Percentiles rank a stretch among this genome's conserved stretches.
Evolutionary conservation across 2,888 invertebrate species (phyloP).

Genomic region (Crepidodera aurea): DNA sequence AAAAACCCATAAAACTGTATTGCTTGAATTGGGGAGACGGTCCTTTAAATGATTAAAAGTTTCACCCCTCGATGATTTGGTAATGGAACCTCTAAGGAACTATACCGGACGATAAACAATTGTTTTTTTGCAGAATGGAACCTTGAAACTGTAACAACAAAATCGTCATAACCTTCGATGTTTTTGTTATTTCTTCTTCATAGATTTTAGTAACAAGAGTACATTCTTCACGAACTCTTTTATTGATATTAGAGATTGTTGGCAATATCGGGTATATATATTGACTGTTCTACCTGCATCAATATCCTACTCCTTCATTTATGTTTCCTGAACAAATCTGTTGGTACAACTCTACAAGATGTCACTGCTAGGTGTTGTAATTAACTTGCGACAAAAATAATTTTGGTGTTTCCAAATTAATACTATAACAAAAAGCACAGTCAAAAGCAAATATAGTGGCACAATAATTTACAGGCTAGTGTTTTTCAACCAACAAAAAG

Average conservation of each 20-base stretch:
- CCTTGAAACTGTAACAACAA: not conserved
- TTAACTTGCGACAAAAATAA: no score
- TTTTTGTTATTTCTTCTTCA: slow-evolving; percentile 8
- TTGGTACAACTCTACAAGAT: not conserved
- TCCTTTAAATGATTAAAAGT: no score
- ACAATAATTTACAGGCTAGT: no score
- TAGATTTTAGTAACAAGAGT: not conserved
- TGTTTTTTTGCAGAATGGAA: not conserved
- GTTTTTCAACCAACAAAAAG: no score
- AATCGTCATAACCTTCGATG: not conserved
- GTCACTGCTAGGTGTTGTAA: no score
- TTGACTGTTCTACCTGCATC: not conserved
- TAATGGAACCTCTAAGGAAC: no score
- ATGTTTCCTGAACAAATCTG: not conserved
- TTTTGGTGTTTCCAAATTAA: no score
- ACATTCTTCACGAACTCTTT: slow-evolving; percentile 4
- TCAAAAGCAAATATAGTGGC: no score
- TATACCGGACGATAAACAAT: not conserved
- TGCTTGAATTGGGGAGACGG: no score
- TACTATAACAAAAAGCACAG: no score
- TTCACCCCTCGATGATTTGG: no score
- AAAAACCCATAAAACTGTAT: no score
- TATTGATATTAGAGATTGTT: slow-evolving; percentile 1
- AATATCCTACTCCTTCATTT: not conserved
- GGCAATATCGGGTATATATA: not conserved